Conservation (phyloP, 2,797 vertebrate species). For the Melanitta fusca region DNA sequence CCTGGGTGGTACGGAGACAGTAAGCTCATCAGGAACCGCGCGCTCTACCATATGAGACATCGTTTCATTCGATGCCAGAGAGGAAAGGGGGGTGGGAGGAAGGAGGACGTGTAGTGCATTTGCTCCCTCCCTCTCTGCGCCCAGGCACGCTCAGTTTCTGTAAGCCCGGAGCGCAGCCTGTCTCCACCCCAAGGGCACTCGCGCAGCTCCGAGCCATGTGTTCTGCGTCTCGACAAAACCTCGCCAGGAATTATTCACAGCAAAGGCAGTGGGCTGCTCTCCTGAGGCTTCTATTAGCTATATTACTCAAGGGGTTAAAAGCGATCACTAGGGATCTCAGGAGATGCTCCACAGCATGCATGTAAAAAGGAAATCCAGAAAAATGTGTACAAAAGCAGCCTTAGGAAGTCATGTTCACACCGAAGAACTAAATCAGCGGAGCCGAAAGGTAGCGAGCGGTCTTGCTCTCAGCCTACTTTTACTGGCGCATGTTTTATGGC, state of each 20-base stretch:
- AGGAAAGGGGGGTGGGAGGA: slow-evolving; percentile 48
- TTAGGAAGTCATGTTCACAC: neutral
- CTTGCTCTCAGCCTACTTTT: neutral
- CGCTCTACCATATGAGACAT: slow-evolving; percentile 29
- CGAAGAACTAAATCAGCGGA: neutral
- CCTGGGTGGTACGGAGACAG: slow-evolving; percentile 74
- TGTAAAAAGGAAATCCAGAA: neutral
- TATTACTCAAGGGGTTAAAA: neutral
- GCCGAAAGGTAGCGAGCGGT: neutral
- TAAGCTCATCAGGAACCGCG: slow-evolving; percentile 43
- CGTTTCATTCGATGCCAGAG: slow-evolving; percentile 64
- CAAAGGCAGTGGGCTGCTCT: neutral
- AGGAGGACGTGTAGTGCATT: neutral
- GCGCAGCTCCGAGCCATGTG: neutral
- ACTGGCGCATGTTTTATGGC: neutral
- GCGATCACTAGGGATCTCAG: neutral
- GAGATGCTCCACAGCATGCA: neutral
- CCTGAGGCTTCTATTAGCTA: neutral
- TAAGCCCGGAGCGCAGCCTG: neutral
- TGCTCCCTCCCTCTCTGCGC: slow-evolving; percentile 37
- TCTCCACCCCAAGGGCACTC: slow-evolving; percentile 37
- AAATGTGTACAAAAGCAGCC: neutral
- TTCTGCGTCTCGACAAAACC: neutral
- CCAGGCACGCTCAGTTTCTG: slow-evolving; percentile 30
- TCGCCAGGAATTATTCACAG: neutral